Conservation (phyloP, 1,140 invertebrate genomes). For the Mya arenaria region DNA sequence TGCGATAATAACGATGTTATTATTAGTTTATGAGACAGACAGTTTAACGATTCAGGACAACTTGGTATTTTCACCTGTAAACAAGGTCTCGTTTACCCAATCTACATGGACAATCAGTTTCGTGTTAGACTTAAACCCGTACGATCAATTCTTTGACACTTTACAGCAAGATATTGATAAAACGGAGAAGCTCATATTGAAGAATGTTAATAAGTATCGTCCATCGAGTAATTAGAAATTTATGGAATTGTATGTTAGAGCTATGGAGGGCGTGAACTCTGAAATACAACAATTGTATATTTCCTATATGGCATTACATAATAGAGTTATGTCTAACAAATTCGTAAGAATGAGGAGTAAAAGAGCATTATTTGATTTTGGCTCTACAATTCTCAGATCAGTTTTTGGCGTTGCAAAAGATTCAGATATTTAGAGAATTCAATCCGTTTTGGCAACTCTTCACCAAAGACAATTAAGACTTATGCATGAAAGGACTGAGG, state of each 20-base stretch:
- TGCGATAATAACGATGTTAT: no score
- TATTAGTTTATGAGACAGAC: neutral
- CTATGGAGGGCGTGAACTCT: neutral
- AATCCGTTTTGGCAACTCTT: neutral
- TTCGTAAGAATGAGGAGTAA: neutral
- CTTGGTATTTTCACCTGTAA: neutral
- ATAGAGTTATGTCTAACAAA: neutral
- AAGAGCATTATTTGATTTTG: neutral
- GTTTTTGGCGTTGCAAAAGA: neutral
- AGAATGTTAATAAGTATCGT: neutral
- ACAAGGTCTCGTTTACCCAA: neutral
- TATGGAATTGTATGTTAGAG: neutral
- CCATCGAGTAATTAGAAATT: neutral
- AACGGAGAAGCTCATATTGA: neutral
- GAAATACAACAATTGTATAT: neutral
- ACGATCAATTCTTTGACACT: neutral
- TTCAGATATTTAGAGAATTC: neutral
- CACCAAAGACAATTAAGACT: neutral
- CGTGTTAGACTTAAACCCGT: neutral
- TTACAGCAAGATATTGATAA: neutral
- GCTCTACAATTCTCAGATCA: neutral
- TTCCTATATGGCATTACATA: neutral
- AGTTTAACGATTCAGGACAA: neutral
- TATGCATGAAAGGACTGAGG: neutral
- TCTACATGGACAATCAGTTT: neutral